phyloP scores from a whole-genome alignment of 2,888 invertebrate genomes.

The Griposia aprilina region DNA sequence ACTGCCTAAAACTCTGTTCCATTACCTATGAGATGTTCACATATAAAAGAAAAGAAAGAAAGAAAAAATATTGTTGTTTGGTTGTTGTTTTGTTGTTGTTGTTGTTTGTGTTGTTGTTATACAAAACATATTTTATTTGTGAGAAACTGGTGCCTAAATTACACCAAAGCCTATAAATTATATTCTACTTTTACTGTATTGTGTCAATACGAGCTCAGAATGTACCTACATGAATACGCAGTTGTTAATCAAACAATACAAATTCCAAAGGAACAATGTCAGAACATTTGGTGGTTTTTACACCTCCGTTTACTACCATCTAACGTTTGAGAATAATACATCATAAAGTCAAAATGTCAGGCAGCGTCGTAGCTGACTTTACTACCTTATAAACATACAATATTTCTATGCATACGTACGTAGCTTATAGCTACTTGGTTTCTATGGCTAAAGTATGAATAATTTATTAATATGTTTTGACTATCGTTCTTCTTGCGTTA shows the following conservation, averaged over 20 bases:
- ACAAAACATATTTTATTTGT: not conserved
- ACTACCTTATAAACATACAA: slow-evolving; percentile 36
- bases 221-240: not conserved
- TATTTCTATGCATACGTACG: slow-evolving; percentile 44
- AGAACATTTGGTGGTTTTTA: slow-evolving; percentile 56
- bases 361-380: slow-evolving; percentile 36
- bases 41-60: no score
- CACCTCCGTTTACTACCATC: slow-evolving; percentile 52
- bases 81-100: no score
- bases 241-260: slow-evolving; percentile 21
- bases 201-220: not conserved
- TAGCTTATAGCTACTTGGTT: slow-evolving; percentile 32
- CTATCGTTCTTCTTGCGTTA: not conserved
- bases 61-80: no score
- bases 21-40: not conserved
- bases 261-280: slow-evolving; percentile 29
- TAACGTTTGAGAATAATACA: slow-evolving; percentile 51
- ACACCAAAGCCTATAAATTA: not conserved
- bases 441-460: slow-evolving; percentile 38
- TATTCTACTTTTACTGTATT: not conserved
- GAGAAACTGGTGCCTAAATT: not conserved
- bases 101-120: no score
- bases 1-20: not conserved
- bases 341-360: slow-evolving; percentile 53
- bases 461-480: slow-evolving; percentile 22